phyloP scores from a whole-genome alignment of 2,888 invertebrate species.

The Aphrophora alni region DNA sequence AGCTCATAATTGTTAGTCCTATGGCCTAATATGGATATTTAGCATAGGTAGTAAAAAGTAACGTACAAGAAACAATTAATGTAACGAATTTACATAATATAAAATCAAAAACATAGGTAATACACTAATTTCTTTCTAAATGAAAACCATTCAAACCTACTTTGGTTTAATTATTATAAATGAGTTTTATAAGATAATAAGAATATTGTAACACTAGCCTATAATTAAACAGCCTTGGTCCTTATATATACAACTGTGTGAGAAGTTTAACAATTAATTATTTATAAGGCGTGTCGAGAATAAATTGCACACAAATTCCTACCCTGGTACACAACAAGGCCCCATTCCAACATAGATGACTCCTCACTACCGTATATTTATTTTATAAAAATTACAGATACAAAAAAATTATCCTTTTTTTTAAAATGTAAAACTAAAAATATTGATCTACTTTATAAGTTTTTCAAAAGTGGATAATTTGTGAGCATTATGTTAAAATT shows the following conservation, averaged over 20 bases:
- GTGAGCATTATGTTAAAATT: not conserved
- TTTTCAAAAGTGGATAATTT: not conserved
- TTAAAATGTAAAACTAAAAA: no score
- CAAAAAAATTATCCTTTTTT: not conserved
- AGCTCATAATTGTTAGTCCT: not conserved
- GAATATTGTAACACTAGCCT: not conserved
- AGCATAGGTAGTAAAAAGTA: not conserved
- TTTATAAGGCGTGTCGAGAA: not conserved
- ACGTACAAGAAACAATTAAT: not conserved
- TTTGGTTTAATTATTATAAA: not conserved
- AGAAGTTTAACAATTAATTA: not conserved
- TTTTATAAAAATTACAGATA: not conserved
- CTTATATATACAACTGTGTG: not conserved
- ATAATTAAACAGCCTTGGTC: constrained; percentile 1
- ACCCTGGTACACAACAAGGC: constrained; percentile 6
- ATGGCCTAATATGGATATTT: not conserved
- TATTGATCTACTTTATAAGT: no score
- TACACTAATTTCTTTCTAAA: not conserved
- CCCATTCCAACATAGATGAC: not conserved
- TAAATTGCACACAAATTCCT: not conserved
- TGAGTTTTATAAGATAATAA: not conserved
- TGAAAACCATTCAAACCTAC: not conserved
- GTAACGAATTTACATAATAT: not conserved
- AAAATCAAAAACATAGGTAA: not conserved
- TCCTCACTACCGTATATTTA: not conserved